Evolutionary conservation across 2,797 vertebrate species (phyloP).

Genomic region (Sebastes nivosus): DNA sequence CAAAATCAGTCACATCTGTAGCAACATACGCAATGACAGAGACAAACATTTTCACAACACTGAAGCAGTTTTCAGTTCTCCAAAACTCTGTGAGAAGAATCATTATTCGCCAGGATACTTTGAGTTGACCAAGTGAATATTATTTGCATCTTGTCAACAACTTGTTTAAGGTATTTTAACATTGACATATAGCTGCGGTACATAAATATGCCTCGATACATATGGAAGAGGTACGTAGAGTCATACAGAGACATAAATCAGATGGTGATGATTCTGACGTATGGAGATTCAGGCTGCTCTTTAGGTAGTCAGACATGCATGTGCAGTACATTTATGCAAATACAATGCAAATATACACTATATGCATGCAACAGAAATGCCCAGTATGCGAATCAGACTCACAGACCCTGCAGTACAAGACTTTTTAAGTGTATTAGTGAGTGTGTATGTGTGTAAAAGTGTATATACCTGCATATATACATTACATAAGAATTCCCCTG

Average conservation of each 20-base stretch:
- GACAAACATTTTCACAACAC: background rate
- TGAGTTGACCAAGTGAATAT: background rate
- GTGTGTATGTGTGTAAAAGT: background rate
- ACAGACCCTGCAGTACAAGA: background rate
- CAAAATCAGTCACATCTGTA: accelerated
- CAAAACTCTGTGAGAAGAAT: background rate
- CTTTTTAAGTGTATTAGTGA: background rate
- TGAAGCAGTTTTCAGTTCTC: background rate
- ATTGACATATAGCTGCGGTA: accelerated
- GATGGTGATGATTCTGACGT: background rate
- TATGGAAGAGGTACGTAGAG: background rate
- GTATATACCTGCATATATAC: background rate
- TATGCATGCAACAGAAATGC: background rate
- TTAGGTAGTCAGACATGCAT: background rate
- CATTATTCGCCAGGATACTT: background rate
- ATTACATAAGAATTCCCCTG: background rate
- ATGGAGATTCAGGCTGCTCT: background rate
- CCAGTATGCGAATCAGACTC: background rate
- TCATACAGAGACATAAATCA: slow-evolving; percentile 8
- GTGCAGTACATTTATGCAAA: slow-evolving; percentile 25
- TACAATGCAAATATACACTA: slow-evolving; percentile 15
- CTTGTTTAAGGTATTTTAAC: background rate
- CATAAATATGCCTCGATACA: background rate
- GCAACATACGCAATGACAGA: background rate
- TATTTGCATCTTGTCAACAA: background rate